Conservation (phyloP, 2,888 invertebrate species). For the Lobophora halterata region DNA sequence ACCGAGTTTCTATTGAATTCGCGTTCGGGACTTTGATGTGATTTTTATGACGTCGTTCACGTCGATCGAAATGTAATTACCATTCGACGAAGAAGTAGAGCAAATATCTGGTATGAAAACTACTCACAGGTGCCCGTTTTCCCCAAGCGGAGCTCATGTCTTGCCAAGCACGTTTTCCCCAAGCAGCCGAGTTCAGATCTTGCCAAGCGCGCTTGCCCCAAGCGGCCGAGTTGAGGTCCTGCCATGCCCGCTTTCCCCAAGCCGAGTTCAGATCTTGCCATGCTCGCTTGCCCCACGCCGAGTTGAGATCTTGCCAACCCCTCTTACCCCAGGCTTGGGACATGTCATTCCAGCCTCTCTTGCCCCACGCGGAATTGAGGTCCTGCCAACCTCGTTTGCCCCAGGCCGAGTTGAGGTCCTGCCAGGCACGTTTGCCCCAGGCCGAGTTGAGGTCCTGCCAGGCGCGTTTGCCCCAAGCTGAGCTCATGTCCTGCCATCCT, state of each 20-base stretch:
- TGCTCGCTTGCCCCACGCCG: slow-evolving; percentile 79
- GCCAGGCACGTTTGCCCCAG: slow-evolving; percentile 83
- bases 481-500: slow-evolving; percentile 78
- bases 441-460: slow-evolving; percentile 77
- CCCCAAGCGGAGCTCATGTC: slow-evolving; percentile 80
- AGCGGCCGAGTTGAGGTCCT: slow-evolving; percentile 68
- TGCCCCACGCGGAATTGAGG: slow-evolving; percentile 81
- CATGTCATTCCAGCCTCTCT: slow-evolving; percentile 81
- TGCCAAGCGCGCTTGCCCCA: slow-evolving; percentile 84
- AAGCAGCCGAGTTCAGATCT: slow-evolving; percentile 74
- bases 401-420: slow-evolving; percentile 74
- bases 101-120: background rate
- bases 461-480: slow-evolving; percentile 80
- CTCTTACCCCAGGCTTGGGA: slow-evolving; percentile 79
- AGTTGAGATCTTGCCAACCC: slow-evolving; percentile 81
- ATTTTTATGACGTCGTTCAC: slow-evolving; percentile 1
- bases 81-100: background rate
- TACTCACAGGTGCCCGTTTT: slow-evolving; percentile 73
- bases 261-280: slow-evolving; percentile 81
- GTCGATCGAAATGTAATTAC: too few species aligned
- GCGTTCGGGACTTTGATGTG: slow-evolving; percentile 13
- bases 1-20: slow-evolving; percentile 7
- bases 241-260: slow-evolving; percentile 83
- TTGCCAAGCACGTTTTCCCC: slow-evolving; percentile 83
- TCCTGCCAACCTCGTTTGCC: slow-evolving; percentile 83